phyloP scores from a whole-genome alignment of 1,140 invertebrate species.

The Euwallacea similis region DNA sequence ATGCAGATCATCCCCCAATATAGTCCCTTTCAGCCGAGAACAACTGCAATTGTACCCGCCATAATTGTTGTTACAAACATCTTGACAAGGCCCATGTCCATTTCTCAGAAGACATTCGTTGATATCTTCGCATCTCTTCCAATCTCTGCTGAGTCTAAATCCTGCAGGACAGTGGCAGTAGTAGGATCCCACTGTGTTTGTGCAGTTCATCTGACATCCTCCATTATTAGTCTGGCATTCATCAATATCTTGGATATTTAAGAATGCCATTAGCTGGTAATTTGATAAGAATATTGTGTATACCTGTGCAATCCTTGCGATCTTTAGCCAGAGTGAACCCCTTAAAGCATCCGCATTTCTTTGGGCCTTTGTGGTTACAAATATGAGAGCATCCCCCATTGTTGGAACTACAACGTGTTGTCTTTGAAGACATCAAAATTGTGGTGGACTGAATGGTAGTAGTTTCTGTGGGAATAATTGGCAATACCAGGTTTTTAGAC shows the following conservation, averaged over 20 bases:
- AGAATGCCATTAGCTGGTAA: slow-evolving; percentile 53
- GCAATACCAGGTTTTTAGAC: neutral
- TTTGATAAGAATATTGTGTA: neutral
- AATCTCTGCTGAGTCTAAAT: slow-evolving; percentile 62
- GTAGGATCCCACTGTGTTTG: slow-evolving; percentile 72
- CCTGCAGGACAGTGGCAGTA: slow-evolving; percentile 76
- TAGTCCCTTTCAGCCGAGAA: slow-evolving; percentile 57
- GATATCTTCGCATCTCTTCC: slow-evolving; percentile 66
- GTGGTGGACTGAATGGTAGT: neutral
- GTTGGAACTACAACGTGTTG: slow-evolving; percentile 1
- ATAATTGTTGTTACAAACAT: slow-evolving; percentile 63
- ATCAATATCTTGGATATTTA: slow-evolving; percentile 51
- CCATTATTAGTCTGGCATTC: slow-evolving; percentile 64
- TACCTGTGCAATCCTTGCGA: neutral
- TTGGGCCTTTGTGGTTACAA: neutral
- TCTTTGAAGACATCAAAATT: neutral
- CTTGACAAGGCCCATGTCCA: slow-evolving; percentile 71
- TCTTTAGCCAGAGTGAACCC: slow-evolving; percentile 3
- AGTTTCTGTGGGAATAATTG: neutral
- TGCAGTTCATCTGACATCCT: slow-evolving; percentile 63
- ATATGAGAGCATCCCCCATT: slow-evolving; percentile 19
- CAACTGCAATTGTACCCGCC: slow-evolving; percentile 44
- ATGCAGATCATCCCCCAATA: slow-evolving; percentile 53
- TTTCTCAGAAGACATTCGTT: slow-evolving; percentile 77
- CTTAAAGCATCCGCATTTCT: slow-evolving; percentile 5